Conservation (phyloP, 1,140 invertebrate species). For the Zaprionus camerounensis region DNA sequence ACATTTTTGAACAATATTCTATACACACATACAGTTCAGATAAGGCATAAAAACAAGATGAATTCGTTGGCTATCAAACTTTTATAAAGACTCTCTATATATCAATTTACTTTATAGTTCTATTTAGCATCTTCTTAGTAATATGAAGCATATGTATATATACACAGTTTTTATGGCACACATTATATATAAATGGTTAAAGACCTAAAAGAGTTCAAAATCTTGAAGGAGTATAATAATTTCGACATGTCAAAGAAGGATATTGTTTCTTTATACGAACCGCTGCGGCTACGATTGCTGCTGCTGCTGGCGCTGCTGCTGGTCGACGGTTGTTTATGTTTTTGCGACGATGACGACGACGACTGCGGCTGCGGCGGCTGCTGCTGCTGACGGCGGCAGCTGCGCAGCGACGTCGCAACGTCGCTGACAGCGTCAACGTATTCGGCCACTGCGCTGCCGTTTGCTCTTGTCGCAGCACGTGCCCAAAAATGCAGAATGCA, state of each 20-base stretch:
- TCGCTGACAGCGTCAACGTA: slow-evolving; percentile 39
- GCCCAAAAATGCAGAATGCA: slow-evolving; percentile 28
- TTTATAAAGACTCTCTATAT: no score
- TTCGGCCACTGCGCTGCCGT: slow-evolving; percentile 51
- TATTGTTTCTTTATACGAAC: slow-evolving; percentile 43
- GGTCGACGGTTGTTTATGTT: slow-evolving; percentile 36
- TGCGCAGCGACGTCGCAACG: slow-evolving; percentile 33
- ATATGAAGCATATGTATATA: no score
- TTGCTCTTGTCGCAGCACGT: slow-evolving; percentile 33
- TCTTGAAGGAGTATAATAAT: neutral
- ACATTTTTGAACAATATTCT: no score
- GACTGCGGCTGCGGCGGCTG: slow-evolving; percentile 30
- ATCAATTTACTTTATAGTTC: no score
- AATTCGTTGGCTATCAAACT: no score
- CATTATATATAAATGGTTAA: no score
- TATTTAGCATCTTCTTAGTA: no score
- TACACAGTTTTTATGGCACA: no score
- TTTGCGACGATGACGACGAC: slow-evolving; percentile 28
- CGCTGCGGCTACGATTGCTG: slow-evolving; percentile 73
- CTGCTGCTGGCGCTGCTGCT: slow-evolving; percentile 73
- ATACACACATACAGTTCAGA: no score
- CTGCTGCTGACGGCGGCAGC: slow-evolving; percentile 22
- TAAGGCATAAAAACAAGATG: no score
- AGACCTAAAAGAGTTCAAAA: no score
- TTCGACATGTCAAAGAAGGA: neutral